These are phyloP conservation scores for Eulemur rufifrons DNA, from an alignment of 2,113 vertebrate species.

Conservation along the genomic window DNA sequence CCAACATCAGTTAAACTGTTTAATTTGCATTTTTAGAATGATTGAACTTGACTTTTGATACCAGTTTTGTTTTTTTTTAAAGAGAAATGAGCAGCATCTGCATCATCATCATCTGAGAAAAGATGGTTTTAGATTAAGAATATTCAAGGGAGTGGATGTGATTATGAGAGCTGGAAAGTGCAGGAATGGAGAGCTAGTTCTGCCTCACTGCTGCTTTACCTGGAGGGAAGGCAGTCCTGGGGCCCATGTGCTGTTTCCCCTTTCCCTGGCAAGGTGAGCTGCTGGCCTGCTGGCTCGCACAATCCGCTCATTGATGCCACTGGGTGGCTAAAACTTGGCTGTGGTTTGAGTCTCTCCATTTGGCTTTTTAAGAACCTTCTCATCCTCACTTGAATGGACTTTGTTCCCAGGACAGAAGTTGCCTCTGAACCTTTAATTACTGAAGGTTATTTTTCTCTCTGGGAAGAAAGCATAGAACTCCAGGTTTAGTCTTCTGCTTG, in stretches of 20 bases:
- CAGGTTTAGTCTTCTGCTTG: constrained; percentile 39
- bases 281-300: background rate
- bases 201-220: background rate
- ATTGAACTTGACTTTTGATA: background rate
- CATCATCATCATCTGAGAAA: background rate
- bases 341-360: background rate
- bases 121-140: constrained; percentile 38
- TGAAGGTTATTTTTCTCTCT: background rate
- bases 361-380: background rate
- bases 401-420: constrained; percentile 9
- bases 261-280: constrained; percentile 57
- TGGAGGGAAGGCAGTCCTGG: constrained; percentile 56
- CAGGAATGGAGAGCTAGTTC: background rate
- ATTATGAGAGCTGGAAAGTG: background rate
- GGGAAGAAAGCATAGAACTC: background rate
- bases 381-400: constrained; percentile 9
- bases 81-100: background rate
- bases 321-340: background rate
- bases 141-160: background rate
- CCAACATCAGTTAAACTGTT: background rate
- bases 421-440: background rate
- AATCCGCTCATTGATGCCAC: background rate
- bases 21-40: background rate
- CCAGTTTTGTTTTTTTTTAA: background rate
- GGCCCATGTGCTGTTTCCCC: constrained; percentile 40